Percentiles rank a stretch among this genome's conserved stretches.
Evolutionary conservation across 2,797 vertebrate genomes (phyloP).

Genomic region (Rhinophrynus dorsalis): DNA sequence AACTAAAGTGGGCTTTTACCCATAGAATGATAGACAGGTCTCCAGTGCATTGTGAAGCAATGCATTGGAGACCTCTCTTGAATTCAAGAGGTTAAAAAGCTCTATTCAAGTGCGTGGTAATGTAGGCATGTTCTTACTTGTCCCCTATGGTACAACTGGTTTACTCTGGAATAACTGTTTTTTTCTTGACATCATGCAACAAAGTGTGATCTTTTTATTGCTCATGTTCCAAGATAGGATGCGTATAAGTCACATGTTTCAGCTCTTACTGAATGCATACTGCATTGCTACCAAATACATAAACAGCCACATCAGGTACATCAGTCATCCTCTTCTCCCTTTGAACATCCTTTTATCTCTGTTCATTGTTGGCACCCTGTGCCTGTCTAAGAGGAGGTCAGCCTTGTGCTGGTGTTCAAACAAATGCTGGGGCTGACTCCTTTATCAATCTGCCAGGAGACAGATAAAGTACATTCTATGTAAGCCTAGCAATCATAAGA

Average conservation of each 20-base stretch:
- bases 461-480: slow-evolving; percentile 38
- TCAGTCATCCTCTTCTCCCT: slow-evolving; percentile 41
- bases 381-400: slow-evolving; percentile 40
- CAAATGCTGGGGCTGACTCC: slow-evolving; percentile 27
- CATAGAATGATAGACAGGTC: too few relatives aligned
- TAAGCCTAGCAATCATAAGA: slow-evolving; percentile 39
- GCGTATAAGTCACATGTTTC: background rate
- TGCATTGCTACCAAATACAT: slow-evolving; percentile 18
- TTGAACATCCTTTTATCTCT: slow-evolving; percentile 47
- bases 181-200: too few relatives aligned
- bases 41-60: too few relatives aligned
- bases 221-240: too few relatives aligned
- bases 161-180: too few relatives aligned
- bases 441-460: slow-evolving; percentile 41
- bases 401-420: slow-evolving; percentile 36
- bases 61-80: too few relatives aligned
- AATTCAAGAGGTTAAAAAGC: too few relatives aligned
- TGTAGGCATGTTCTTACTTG: too few relatives aligned
- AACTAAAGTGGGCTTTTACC: too few relatives aligned
- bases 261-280: slow-evolving; percentile 3
- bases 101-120: too few relatives aligned
- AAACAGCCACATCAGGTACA: slow-evolving; percentile 24
- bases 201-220: too few relatives aligned
- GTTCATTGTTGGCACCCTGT: slow-evolving; percentile 33
- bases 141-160: too few relatives aligned